Evolutionary conservation across 2,888 invertebrate genomes (phyloP).

Genomic region (Calliscelio sp.): DNA sequence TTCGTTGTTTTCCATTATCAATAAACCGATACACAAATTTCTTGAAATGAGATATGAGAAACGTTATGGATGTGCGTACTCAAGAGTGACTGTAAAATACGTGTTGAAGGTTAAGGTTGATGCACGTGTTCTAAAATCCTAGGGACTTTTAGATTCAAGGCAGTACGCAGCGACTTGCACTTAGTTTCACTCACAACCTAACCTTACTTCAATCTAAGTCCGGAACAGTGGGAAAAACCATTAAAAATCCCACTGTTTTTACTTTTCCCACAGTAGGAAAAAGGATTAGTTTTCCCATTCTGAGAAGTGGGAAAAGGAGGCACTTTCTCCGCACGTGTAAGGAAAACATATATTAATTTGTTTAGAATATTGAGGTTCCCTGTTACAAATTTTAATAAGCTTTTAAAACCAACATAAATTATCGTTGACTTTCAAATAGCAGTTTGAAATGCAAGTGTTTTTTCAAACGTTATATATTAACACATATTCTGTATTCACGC

Average conservation of each 20-base stretch:
- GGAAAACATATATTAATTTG: neutral
- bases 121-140: neutral
- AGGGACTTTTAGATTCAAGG: constrained; percentile 2
- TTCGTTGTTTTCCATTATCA: neutral
- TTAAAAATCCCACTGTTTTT: constrained; percentile 2
- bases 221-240: constrained; percentile 1
- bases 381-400: no score
- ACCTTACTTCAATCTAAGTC: neutral
- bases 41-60: neutral
- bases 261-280: constrained; percentile 12
- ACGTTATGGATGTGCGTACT: neutral
- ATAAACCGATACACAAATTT: no score
- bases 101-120: neutral
- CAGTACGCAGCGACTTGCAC: neutral
- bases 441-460: no score
- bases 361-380: no score
- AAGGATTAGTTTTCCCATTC: constrained; percentile 12
- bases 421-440: no score
- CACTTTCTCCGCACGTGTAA: constrained; percentile 1
- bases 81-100: no score
- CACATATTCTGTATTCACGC: no score
- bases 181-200: neutral
- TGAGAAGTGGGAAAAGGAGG: constrained; percentile 5
- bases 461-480: no score
- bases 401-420: no score